Evolutionary conservation across 2,113 vertebrate species (phyloP).

Genomic region (Origma solitaria): DNA sequence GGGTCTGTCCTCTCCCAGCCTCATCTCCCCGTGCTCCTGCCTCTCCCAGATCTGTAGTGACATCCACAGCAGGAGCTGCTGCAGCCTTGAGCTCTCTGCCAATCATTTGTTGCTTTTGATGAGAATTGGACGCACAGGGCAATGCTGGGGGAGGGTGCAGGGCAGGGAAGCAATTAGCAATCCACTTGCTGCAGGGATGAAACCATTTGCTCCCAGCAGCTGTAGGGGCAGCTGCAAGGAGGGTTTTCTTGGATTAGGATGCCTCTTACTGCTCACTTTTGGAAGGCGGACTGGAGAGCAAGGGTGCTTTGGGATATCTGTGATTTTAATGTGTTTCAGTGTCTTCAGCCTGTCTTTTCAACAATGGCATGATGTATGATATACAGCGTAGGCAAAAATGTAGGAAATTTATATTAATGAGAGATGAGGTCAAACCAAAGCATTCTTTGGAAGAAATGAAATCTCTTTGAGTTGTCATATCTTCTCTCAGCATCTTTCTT

Average conservation of each 20-base stretch:
- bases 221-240: not conserved
- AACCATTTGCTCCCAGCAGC: not conserved
- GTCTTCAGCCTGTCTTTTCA: not conserved
- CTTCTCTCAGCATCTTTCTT: not conserved
- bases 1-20: not conserved
- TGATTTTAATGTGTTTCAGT: not conserved
- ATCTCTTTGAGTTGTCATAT: accelerated
- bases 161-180: not conserved
- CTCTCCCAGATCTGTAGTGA: not conserved
- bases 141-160: not conserved
- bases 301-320: not conserved
- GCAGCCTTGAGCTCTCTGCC: not conserved
- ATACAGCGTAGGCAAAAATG: not conserved
- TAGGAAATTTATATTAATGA: not conserved
- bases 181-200: not conserved
- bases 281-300: not conserved
- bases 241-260: not conserved
- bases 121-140: not conserved
- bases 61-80: not conserved
- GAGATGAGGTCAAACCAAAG: not conserved
- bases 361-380: not conserved
- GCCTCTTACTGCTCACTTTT: not conserved
- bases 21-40: not conserved
- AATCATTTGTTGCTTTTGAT: not conserved
- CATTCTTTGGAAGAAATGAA: not conserved